A percentile compares a stretch with the other conserved stretches of the same genome.
phyloP scores from a whole-genome alignment of 92 coral and sea anemone genomes.

The Porites cylindrica region DNA sequence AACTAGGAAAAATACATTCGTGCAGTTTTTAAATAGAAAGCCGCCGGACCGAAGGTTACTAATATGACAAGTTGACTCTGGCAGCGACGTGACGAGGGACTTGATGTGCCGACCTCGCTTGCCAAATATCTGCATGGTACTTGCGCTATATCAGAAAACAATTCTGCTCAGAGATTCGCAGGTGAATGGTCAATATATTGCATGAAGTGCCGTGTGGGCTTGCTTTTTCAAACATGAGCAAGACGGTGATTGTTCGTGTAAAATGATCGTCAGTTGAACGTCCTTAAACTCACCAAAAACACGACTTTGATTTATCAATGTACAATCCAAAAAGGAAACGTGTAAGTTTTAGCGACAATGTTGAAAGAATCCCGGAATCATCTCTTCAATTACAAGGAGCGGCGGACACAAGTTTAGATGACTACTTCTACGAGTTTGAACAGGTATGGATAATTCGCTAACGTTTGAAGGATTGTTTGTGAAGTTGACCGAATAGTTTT shows the following conservation, averaged over 20 bases:
- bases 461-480: neutral
- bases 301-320: constrained; percentile 2
- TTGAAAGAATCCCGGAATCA: constrained; percentile 43
- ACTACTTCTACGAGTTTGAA: neutral
- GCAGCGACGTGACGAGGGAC: neutral
- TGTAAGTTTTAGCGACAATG: constrained; percentile 38
- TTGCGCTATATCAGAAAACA: constrained; percentile 13
- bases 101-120: constrained; percentile 10
- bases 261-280: neutral
- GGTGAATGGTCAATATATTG: constrained; percentile 40
- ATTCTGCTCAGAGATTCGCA: constrained; percentile 10
- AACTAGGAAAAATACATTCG: neutral
- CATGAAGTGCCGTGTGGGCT: constrained; percentile 29
- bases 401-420: constrained; percentile 11
- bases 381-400: constrained; percentile 13
- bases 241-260: constrained; percentile 9
- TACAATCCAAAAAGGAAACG: constrained; percentile 14
- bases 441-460: constrained; percentile 14
- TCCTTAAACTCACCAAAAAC: constrained; percentile 7
- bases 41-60: neutral
- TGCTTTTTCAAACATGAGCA: constrained; percentile 13
- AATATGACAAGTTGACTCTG: neutral
- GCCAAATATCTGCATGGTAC: constrained; percentile 1
- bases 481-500: neutral
- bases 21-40: neutral